Evolutionary conservation across 92 coral and sea anemone species (phyloP).

Genomic region (Epizoanthus scotinus): DNA sequence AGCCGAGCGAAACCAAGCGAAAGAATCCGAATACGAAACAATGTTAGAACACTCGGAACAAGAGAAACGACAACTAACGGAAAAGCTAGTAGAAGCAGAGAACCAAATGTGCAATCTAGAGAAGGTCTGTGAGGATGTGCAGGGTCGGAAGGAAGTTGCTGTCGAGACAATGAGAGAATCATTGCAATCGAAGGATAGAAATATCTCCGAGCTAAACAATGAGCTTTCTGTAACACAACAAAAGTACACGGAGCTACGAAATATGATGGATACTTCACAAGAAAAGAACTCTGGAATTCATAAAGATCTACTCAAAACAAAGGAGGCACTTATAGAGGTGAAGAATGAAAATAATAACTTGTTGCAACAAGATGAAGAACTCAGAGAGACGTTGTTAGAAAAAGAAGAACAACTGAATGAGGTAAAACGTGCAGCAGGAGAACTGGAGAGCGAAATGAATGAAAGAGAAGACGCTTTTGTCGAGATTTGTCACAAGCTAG

Average conservation of each 20-base stretch:
- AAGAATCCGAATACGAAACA: constrained; percentile 45
- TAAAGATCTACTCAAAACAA: constrained; percentile 52
- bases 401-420: constrained; percentile 61
- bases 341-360: constrained; percentile 55
- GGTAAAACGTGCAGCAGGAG: constrained; percentile 52
- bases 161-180: constrained; percentile 58
- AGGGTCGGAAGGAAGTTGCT: constrained; percentile 55
- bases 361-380: constrained; percentile 40
- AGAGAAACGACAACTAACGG: constrained; percentile 53
- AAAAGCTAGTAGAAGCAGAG: constrained; percentile 51
- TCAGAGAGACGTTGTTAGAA: constrained; percentile 56
- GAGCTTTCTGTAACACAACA: constrained; percentile 56
- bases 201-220: constrained; percentile 55
- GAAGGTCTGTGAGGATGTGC: constrained; percentile 45
- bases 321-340: constrained; percentile 55
- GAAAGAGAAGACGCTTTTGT: constrained; percentile 53
- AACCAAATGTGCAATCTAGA: constrained; percentile 29
- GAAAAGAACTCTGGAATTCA: constrained; percentile 60
- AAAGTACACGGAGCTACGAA: constrained; percentile 56
- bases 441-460: constrained; percentile 49
- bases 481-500: constrained; percentile 52
- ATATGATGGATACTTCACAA: constrained; percentile 54
- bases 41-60: constrained; percentile 38
- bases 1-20: constrained; percentile 49
- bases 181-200: constrained; percentile 49